A percentile compares a stretch with the other conserved stretches of the same genome.
Conservation (phyloP, 2,797 vertebrate species). For the Naso thynnoides region DNA sequence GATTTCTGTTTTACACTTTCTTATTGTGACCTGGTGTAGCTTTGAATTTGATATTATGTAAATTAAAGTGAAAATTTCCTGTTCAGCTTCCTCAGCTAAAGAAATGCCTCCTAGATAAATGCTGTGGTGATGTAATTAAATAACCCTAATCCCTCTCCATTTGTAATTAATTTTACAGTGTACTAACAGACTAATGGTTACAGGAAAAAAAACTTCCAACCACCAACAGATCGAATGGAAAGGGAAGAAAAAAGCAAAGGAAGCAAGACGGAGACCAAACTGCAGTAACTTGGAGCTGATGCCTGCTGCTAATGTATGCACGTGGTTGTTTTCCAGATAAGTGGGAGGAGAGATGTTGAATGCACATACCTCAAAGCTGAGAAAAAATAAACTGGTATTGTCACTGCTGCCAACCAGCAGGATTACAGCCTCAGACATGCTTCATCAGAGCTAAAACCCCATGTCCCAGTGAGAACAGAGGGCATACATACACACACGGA, state of each 20-base stretch:
- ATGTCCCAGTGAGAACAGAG: constrained; percentile 4
- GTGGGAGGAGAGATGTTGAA: constrained; percentile 34
- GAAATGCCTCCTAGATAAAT: constrained; percentile 59
- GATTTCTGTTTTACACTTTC: constrained; percentile 10
- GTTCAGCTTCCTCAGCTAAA: constrained; percentile 22
- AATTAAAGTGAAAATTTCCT: constrained; percentile 43
- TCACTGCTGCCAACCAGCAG: constrained; percentile 23
- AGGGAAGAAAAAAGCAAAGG: constrained; percentile 36
- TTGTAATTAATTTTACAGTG: constrained; percentile 74
- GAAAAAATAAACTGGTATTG: constrained; percentile 34
- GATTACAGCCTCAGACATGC: constrained; percentile 14
- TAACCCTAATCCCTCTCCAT: constrained; percentile 49
- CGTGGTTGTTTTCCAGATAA: constrained; percentile 43
- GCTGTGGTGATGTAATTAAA: constrained; percentile 67
- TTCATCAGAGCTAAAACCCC: constrained; percentile 6
- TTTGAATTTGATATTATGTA: constrained; percentile 9
- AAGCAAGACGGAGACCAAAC: neutral
- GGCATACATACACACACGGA: neutral
- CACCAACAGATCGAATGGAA: constrained; percentile 52
- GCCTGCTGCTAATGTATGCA: constrained; percentile 41
- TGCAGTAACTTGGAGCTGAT: constrained; percentile 36
- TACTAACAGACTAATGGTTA: constrained; percentile 73
- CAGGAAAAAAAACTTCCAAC: constrained; percentile 57
- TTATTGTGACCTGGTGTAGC: neutral
- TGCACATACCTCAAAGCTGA: constrained; percentile 20